These are phyloP conservation scores for Erebia epiphron DNA, from an alignment of 2,888 invertebrate species.

Conservation along the genomic window DNA sequence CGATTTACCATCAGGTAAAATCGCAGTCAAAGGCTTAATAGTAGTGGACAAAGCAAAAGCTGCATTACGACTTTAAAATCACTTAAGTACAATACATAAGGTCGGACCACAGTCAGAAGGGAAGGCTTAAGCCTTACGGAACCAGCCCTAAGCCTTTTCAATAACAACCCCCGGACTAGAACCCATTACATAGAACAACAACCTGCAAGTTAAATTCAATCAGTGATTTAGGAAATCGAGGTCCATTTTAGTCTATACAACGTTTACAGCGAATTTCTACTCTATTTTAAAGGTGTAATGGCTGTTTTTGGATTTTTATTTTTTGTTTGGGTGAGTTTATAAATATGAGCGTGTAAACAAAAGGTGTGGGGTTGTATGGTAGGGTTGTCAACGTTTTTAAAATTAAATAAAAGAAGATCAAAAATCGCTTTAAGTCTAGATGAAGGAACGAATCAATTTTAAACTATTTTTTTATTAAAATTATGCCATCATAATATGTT, in stretches of 20 bases:
- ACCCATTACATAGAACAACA: constrained; percentile 44
- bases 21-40: too few relatives aligned
- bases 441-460: neutral
- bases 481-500: too few relatives aligned
- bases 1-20: too few relatives aligned
- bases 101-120: constrained; percentile 8
- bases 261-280: constrained; percentile 36
- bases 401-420: neutral
- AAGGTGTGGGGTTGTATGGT: constrained; percentile 36
- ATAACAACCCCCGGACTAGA: constrained; percentile 36
- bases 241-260: constrained; percentile 13
- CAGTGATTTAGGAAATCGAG: constrained; percentile 38
- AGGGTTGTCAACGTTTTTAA: neutral
- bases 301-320: constrained; percentile 16
- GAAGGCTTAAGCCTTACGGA: constrained; percentile 17
- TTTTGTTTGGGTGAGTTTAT: constrained; percentile 36
- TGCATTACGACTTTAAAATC: neutral
- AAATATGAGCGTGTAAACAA: constrained; percentile 49
- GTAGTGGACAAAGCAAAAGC: too few relatives aligned
- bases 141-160: constrained; percentile 28
- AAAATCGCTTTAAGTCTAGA: neutral
- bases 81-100: neutral
- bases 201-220: constrained; percentile 39
- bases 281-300: constrained; percentile 35
- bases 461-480: too few relatives aligned